A percentile compares a stretch with the other conserved stretches of the same genome.
phyloP scores from a whole-genome alignment of 2,113 vertebrate species.

The Pampusana beccarii region DNA sequence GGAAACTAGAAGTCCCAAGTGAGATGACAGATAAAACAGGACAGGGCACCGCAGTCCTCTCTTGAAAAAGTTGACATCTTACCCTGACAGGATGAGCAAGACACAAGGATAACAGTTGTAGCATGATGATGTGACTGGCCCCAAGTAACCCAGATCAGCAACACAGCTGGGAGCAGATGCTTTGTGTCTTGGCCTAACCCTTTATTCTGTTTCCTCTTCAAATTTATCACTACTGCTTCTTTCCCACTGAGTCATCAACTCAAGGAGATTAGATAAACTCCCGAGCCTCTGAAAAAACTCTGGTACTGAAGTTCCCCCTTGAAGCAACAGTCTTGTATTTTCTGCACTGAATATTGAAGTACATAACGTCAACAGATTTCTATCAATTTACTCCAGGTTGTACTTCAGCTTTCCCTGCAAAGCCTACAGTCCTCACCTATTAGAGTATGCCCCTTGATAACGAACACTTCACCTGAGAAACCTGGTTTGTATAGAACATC shows the following conservation, averaged over 20 bases:
- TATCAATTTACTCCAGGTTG: neutral
- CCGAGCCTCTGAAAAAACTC: neutral
- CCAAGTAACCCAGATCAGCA: neutral
- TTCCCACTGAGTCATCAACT: neutral
- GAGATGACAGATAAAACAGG: neutral
- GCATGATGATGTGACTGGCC: neutral
- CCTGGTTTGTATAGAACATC: neutral
- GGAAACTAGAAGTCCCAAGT: neutral
- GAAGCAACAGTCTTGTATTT: neutral
- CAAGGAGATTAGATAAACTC: neutral
- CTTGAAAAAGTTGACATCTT: neutral
- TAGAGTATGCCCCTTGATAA: neutral
- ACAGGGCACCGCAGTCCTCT: neutral
- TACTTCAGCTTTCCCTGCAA: neutral
- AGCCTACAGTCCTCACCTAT: neutral
- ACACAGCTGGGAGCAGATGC: neutral
- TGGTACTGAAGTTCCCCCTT: neutral
- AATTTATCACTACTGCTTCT: neutral
- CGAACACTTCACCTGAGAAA: neutral
- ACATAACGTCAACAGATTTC: neutral
- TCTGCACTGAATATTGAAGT: neutral
- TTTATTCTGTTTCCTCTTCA: neutral
- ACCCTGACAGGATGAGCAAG: neutral
- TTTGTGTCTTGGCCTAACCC: neutral
- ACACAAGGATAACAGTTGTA: neutral